Evolutionary conservation across 2,113 vertebrate genomes (phyloP).

Genomic region (Oreochromis tanganicae): DNA sequence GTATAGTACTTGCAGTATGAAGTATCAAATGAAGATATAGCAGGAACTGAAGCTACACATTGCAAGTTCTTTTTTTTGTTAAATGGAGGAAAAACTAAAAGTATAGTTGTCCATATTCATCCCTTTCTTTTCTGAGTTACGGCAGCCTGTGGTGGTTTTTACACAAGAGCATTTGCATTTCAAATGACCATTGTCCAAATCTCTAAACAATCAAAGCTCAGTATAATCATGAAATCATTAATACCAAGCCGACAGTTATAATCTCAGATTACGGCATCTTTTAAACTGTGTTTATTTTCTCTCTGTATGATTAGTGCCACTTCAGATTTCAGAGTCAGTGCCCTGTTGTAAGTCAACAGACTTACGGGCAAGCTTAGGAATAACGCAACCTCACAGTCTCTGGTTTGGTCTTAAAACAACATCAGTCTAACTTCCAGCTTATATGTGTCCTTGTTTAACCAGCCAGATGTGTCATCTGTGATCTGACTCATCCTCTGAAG

Average conservation of each 20-base stretch:
- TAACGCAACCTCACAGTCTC: neutral
- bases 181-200: neutral
- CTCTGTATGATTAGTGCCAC: neutral
- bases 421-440: neutral
- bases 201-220: neutral
- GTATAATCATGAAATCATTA: neutral
- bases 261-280: neutral
- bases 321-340: neutral
- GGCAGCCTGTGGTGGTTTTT: neutral
- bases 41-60: neutral
- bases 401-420: neutral
- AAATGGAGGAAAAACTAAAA: neutral
- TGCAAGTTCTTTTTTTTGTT: neutral
- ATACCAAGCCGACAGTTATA: neutral
- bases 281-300: neutral
- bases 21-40: neutral
- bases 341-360: neutral
- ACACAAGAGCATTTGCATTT: neutral
- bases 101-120: neutral
- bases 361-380: neutral
- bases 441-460: conserved; percentile 33
- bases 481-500: conserved; percentile 31
- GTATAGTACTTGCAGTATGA: neutral
- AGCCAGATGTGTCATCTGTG: conserved; percentile 29
- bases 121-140: neutral